Evolutionary conservation across 1,140 invertebrate species (phyloP).

Genomic region (Rhynchophorus ferrugineus): DNA sequence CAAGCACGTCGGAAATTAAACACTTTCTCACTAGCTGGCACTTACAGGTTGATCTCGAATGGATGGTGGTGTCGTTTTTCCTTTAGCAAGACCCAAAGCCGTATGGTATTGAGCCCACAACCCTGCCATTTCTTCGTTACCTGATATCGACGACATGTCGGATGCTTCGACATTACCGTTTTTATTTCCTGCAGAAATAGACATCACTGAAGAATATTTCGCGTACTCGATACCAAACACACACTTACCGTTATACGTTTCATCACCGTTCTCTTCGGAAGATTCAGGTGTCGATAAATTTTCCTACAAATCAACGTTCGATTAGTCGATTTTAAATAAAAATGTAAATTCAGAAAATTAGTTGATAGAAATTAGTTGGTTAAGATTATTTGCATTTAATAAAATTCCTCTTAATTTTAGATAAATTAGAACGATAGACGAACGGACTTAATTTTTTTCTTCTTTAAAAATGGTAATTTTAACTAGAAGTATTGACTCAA

Average conservation of each 20-base stretch:
- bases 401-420: too few relatives aligned
- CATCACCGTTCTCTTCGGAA: slow-evolving; percentile 58
- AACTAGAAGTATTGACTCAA: too few relatives aligned
- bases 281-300: slow-evolving; percentile 60
- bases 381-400: too few relatives aligned
- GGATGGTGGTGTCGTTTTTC: slow-evolving; percentile 54
- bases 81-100: slow-evolving; percentile 54
- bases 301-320: slow-evolving; percentile 68
- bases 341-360: too few relatives aligned
- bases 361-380: too few relatives aligned
- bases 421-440: too few relatives aligned
- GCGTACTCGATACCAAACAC: background rate
- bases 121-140: slow-evolving; percentile 61
- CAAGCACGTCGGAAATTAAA: too few relatives aligned
- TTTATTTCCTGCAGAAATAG: slow-evolving; percentile 40
- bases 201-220: background rate
- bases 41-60: slow-evolving; percentile 54
- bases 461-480: too few relatives aligned
- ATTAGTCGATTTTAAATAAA: too few relatives aligned
- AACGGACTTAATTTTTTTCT: too few relatives aligned
- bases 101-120: slow-evolving; percentile 71
- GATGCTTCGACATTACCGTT: slow-evolving; percentile 45
- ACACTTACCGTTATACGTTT: slow-evolving; percentile 58
- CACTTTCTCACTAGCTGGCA: slow-evolving; percentile 22
- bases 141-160: slow-evolving; percentile 43